These are phyloP conservation scores for Dryobates pubescens DNA, from an alignment of 2,797 vertebrate species.

Conservation along the genomic window DNA sequence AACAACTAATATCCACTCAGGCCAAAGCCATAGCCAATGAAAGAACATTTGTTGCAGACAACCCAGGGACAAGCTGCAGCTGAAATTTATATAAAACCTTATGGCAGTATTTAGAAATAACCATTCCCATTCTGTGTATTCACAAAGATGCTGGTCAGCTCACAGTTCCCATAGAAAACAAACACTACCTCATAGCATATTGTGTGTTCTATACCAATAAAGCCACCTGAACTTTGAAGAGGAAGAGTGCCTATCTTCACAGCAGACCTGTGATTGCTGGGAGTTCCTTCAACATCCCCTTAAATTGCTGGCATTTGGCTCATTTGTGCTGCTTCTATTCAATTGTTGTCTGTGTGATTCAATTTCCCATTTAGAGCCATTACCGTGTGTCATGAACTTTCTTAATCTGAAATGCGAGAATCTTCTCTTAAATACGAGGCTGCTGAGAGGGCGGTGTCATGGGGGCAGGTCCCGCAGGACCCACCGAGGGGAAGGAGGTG, in stretches of 20 bases:
- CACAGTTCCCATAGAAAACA: neutral
- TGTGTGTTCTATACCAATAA: neutral
- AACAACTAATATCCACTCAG: neutral
- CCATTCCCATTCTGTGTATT: neutral
- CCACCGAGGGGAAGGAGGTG: neutral
- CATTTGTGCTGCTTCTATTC: slow-evolving; percentile 45
- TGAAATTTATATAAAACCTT: neutral
- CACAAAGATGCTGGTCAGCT: neutral
- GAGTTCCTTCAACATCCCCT: slow-evolving; percentile 25
- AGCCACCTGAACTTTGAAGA: neutral
- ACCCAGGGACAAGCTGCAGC: neutral
- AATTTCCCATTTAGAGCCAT: slow-evolving; percentile 69
- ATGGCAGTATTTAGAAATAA: neutral
- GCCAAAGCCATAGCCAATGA: neutral
- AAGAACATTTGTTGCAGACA: neutral
- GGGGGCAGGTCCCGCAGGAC: slow-evolving; percentile 47
- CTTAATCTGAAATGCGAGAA: slow-evolving; percentile 59
- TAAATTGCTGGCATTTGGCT: slow-evolving; percentile 22
- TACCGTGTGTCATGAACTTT: slow-evolving; percentile 52
- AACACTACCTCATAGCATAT: neutral
- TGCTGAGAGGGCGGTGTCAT: slow-evolving; percentile 25
- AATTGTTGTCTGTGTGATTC: slow-evolving; percentile 56
- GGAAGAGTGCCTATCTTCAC: neutral
- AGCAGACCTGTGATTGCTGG: neutral
- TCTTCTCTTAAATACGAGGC: slow-evolving; percentile 4